Evolutionary conservation across 2,113 vertebrate genomes (phyloP).

Genomic region (Himantopus leucocephalus): DNA sequence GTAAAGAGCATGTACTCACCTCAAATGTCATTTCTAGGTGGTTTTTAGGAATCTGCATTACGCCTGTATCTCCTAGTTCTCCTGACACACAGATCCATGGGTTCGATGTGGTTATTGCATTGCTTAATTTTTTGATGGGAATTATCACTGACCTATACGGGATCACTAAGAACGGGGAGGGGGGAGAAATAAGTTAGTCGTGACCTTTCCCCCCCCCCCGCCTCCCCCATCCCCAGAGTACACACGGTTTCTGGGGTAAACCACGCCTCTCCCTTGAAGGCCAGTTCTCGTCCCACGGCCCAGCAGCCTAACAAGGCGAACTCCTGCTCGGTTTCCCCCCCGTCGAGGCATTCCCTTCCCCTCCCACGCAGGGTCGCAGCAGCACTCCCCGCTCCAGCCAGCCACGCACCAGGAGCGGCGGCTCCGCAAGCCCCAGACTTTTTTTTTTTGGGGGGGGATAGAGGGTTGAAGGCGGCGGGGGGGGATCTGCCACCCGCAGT

Average conservation of each 20-base stretch:
- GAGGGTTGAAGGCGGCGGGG: no score
- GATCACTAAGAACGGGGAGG: slow-evolving; percentile 78
- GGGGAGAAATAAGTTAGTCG: background rate
- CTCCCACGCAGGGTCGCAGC: background rate
- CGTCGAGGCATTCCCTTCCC: no score
- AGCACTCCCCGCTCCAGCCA: background rate
- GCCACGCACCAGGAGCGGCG: background rate
- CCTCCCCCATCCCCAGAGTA: background rate
- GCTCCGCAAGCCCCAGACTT: no score
- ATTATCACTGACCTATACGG: slow-evolving; percentile 93
- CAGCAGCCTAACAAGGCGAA: rapidly evolving
- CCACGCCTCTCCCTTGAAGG: background rate
- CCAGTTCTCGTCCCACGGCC: rapidly evolving
- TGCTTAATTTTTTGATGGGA: slow-evolving; percentile 97
- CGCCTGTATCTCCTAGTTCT: slow-evolving; percentile 91
- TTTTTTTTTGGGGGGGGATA: no score
- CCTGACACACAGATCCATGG: slow-evolving; percentile 96
- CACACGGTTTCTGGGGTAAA: background rate
- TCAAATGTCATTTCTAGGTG: slow-evolving; percentile 95
- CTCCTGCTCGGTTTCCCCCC: background rate
- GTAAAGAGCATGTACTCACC: slow-evolving; percentile 67
- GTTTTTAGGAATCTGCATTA: slow-evolving; percentile 93
- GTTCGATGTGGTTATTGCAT: slow-evolving; percentile 92
- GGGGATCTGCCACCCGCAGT: background rate
- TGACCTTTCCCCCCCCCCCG: rapidly evolving